These are phyloP conservation scores for Paracyprichromis sp. DNA, from an alignment of 2,113 vertebrate species.

Conservation along the genomic window DNA sequence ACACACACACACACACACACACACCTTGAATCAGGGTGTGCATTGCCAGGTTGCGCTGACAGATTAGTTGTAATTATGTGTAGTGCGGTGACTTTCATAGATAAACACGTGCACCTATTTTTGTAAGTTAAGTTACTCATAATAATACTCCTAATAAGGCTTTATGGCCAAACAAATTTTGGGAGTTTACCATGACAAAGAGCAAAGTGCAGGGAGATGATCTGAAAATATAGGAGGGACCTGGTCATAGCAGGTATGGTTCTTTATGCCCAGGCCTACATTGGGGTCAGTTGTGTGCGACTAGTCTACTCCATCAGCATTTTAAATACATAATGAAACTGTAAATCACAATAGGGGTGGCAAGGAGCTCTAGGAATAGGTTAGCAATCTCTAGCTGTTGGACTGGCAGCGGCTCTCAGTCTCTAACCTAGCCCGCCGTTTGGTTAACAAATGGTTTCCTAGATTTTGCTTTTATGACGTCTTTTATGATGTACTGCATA, in stretches of 20 bases:
- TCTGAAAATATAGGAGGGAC: background rate
- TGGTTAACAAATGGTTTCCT: background rate
- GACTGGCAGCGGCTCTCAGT: background rate
- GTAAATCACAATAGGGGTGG: accelerated
- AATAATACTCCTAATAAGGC: background rate
- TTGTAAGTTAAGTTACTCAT: background rate
- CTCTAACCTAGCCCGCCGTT: accelerated
- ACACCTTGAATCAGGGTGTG: background rate
- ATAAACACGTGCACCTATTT: background rate
- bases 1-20: accelerated
- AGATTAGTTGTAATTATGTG: background rate
- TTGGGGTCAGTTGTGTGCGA: background rate
- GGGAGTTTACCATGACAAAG: accelerated
- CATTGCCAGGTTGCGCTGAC: background rate
- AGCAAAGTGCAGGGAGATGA: background rate
- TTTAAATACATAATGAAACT: background rate
- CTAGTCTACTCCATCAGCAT: background rate
- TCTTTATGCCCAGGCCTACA: background rate
- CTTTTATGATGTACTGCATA: background rate
- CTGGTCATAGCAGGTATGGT: background rate
- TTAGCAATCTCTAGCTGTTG: background rate
- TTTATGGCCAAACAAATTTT: background rate
- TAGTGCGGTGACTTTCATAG: background rate
- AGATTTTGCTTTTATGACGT: background rate
- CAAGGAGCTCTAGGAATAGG: background rate